Base-by-base conservation (phyloP, 2,888 invertebrate species). In the Dione vanillae region DNA sequence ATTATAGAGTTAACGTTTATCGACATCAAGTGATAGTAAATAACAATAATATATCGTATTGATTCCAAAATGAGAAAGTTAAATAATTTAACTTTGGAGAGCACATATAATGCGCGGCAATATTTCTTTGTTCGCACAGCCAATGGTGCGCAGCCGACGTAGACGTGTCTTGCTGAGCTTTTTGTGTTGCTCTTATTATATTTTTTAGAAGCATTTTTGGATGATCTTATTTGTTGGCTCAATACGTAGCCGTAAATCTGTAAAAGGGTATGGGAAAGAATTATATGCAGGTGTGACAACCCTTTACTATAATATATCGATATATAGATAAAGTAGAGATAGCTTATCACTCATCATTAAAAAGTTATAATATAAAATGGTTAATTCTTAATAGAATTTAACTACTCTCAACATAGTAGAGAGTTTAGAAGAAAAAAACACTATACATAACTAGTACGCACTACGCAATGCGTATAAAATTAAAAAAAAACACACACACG, bases 181-280 rank as follows among this genome's bases (percentile, higher is more conserved):
- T 90, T 91, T 91, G 89, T 91, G 76, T 81, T 84, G 82, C 83
- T 91, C 84, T 91, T 90, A 90, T 91, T 91, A 91, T 92, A 89
- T 90, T 90, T 89, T 89, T 91, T 90, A 88, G 85, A 82, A 78
- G 84, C 81, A 88, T 88, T 89, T 92, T 91, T 87, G 86, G 88
- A 84, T 87, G 88, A 87, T 88, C 88, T 90, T 87, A 91, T 92
- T 92, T 91, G 90, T 92, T 91, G 88, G 86, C 82, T 89, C 90
- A 87, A 86, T 91, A 89, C 89, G 85, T 84, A 88, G 85, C 88
- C 90, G 88, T 92, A 92, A 93, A 92, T 92, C 89, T 89, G 85
- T 82, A 77, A 80, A 80, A 80, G 81, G 85, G 88, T 85, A 84
- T 85, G 82, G 84, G 85, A 85, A 83, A 82, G 84, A 84, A 85